phyloP scores from a whole-genome alignment of 2,113 vertebrate species.

The Gnathonemus longibarbis region DNA sequence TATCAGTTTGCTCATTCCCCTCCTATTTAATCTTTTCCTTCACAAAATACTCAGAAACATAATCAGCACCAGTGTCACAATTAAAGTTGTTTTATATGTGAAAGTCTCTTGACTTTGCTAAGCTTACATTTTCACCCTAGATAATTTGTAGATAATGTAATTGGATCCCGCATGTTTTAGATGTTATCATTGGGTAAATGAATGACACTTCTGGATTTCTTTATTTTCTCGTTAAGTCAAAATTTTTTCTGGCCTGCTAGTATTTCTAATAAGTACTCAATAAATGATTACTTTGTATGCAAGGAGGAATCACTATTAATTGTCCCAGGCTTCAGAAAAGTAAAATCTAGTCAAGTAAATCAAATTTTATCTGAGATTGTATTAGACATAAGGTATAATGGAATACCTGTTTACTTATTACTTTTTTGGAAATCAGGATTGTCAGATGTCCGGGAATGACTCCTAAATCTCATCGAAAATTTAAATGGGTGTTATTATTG shows the following conservation, averaged over 20 bases:
- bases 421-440: neutral
- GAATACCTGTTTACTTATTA: neutral
- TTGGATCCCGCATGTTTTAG: neutral
- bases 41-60: neutral
- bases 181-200: neutral
- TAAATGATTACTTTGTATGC: neutral
- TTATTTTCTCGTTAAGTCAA: neutral
- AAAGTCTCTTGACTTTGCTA: neutral
- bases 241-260: neutral
- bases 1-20: neutral
- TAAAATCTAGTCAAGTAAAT: neutral
- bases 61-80: neutral
- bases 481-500: neutral
- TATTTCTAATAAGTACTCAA: neutral
- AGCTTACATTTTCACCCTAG: neutral
- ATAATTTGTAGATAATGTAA: neutral
- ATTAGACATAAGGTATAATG: neutral
- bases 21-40: neutral
- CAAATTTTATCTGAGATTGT: neutral
- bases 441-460: neutral
- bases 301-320: neutral
- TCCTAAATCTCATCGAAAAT: neutral
- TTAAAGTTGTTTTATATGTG: neutral
- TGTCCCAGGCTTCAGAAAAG: neutral
- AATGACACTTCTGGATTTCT: neutral